A percentile compares a stretch with the other conserved stretches of the same genome.
These are phyloP conservation scores for Abrostola triplasia DNA, from an alignment of 2,888 invertebrate species.

Conservation along the genomic window DNA sequence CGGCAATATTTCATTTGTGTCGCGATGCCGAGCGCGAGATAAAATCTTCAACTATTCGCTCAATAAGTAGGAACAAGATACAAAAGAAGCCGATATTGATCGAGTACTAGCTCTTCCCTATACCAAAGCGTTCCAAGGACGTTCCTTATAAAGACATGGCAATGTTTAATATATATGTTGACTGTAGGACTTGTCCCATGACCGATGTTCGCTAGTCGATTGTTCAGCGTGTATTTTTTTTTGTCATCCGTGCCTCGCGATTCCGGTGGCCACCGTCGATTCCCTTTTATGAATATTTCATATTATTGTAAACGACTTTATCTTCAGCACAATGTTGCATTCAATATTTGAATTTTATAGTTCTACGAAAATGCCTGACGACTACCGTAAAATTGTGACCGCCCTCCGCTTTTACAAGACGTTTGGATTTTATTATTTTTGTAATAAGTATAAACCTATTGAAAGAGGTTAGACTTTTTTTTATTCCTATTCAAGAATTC, in stretches of 20 bases:
- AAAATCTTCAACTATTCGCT: slow-evolving; percentile 75
- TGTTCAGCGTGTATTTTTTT: slow-evolving; percentile 67
- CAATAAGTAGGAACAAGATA: slow-evolving; percentile 75
- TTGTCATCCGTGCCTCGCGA: slow-evolving; percentile 62
- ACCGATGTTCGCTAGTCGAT: slow-evolving; percentile 69
- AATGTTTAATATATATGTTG: slow-evolving; percentile 59
- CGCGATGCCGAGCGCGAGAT: slow-evolving; percentile 76
- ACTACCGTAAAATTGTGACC: slow-evolving; percentile 62
- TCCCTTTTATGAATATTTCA: slow-evolving; percentile 85
- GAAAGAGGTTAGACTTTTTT: slow-evolving; percentile 41
- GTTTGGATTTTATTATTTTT: slow-evolving; percentile 52
- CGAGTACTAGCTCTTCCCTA: slow-evolving; percentile 60
- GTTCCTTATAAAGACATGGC: slow-evolving; percentile 62
- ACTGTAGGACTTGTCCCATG: slow-evolving; percentile 51
- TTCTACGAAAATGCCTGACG: slow-evolving; percentile 68
- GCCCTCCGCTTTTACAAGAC: slow-evolving; percentile 50
- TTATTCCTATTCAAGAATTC: slow-evolving; percentile 29
- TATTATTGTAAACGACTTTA: slow-evolving; percentile 84
- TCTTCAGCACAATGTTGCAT: slow-evolving; percentile 78
- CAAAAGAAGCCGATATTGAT: slow-evolving; percentile 72
- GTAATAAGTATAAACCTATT: slow-evolving; percentile 40
- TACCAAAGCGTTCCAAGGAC: slow-evolving; percentile 61
- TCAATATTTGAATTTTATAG: slow-evolving; percentile 77
- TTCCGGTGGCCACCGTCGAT: slow-evolving; percentile 75
- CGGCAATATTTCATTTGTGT: slow-evolving; percentile 78